These are phyloP conservation scores for Oryzaephilus surinamensis DNA, from an alignment of 1,140 invertebrate genomes.

Conservation along the genomic window DNA sequence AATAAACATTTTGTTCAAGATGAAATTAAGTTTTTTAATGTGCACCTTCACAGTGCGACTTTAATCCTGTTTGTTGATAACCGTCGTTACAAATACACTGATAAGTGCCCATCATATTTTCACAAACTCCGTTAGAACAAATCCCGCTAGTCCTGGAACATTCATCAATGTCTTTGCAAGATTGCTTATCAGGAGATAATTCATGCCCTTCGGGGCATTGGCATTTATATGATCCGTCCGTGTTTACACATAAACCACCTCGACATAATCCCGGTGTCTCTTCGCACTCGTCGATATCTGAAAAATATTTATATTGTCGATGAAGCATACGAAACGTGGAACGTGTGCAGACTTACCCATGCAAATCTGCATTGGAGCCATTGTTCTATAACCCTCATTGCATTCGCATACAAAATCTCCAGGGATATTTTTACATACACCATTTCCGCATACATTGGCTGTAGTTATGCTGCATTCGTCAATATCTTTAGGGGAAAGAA, in stretches of 20 bases:
- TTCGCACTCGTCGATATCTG: slow-evolving; percentile 65
- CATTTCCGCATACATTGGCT: slow-evolving; percentile 71
- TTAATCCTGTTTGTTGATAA: slow-evolving; percentile 53
- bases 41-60: slow-evolving; percentile 45
- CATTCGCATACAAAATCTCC: slow-evolving; percentile 77
- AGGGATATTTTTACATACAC: slow-evolving; percentile 70
- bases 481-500: too few species aligned
- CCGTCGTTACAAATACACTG: slow-evolving; percentile 78
- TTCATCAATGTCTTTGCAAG: slow-evolving; percentile 42
- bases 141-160: slow-evolving; percentile 72
- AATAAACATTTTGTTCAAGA: neutral
- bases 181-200: slow-evolving; percentile 49
- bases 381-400: slow-evolving; percentile 61
- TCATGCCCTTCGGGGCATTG: slow-evolving; percentile 72
- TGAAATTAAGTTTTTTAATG: neutral
- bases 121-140: slow-evolving; percentile 74
- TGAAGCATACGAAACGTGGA: too few species aligned
- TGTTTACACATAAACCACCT: slow-evolving; percentile 76
- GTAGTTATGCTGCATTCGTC: slow-evolving; percentile 83
- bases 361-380: slow-evolving; percentile 71
- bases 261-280: slow-evolving; percentile 53
- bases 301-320: slow-evolving; percentile 7
- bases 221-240: slow-evolving; percentile 71
- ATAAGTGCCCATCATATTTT: slow-evolving; percentile 80
- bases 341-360: slow-evolving; percentile 63